Evolutionary conservation across 23 tunicate species (phyloP).

Genomic region (Trididemnum clinides): DNA sequence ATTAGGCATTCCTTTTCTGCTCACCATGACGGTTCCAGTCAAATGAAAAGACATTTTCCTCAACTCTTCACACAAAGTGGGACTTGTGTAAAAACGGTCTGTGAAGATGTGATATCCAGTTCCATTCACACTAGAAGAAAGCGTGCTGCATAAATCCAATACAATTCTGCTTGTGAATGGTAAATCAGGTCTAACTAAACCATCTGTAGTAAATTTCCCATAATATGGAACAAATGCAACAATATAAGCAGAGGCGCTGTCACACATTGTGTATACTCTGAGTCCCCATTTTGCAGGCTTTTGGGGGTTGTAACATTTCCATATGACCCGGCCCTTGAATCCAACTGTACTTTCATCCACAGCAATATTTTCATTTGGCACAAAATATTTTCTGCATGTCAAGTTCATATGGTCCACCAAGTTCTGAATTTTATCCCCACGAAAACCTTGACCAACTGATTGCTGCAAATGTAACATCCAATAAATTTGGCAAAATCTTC

Average conservation of each 20-base stretch:
- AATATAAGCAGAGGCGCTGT: constrained; percentile 23
- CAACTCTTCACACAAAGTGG: constrained; percentile 27
- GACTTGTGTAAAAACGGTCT: constrained; percentile 32
- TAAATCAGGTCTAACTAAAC: constrained; percentile 15
- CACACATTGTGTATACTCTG: constrained; percentile 18
- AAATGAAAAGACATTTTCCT: too few relatives aligned
- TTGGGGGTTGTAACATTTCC: constrained; percentile 40
- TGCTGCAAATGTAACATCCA: constrained; percentile 23
- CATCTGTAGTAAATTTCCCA: constrained; percentile 12
- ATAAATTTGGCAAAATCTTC: constrained; percentile 26
- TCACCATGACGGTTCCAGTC: too few relatives aligned
- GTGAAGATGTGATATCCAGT: constrained; percentile 14
- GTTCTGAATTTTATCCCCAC: constrained; percentile 17
- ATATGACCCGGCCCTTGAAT: constrained; percentile 31
- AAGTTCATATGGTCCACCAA: constrained; percentile 32
- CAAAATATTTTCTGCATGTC: constrained; percentile 24
- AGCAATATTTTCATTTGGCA: constrained; percentile 28
- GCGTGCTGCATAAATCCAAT: neutral
- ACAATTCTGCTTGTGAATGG: constrained; percentile 31
- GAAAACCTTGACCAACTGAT: constrained; percentile 31
- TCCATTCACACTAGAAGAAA: constrained; percentile 2
- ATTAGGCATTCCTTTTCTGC: constrained; percentile 8
- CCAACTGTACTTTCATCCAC: constrained; percentile 34
- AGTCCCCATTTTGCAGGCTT: constrained; percentile 28
- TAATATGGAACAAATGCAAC: constrained; percentile 20